Base-by-base conservation (phyloP, 2,797 vertebrate species). In the Gymnoscopelus braueri region DNA sequence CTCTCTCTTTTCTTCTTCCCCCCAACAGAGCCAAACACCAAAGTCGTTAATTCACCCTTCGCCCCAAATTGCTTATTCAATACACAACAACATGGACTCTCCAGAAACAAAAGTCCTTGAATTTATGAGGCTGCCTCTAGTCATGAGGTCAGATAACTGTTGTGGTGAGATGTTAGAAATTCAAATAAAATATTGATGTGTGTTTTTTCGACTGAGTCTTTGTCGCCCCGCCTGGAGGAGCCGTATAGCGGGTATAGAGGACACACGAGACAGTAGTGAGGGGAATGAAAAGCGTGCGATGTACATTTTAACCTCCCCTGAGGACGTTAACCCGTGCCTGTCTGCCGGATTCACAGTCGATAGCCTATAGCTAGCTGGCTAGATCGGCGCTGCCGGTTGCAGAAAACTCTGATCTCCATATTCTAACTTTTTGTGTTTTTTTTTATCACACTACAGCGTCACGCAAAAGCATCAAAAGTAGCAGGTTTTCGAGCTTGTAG, bases 111-210 rank as follows among this genome's bases (percentile, higher is more conserved):
- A 97, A 97, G 95, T 95, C 96, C 94, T 95, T 95, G 95, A 96
- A 96, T 98, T 97, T 97, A 96, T 95, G 94, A 95, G 94, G 92
- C 94, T 95, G 92, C 92, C 93, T 92, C 83, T 83, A 97, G 95
- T 96, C 95, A 95, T 93, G 94, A 95, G 96, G 96, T 96, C 96
- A 96, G 96, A 96, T 96, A 96, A 96, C 95, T 95, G 96, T 97
- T 96, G 96, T 96, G 95, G 94, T 94, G 94, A 56, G 94, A 96
- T 96, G 95, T 91, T 95, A 95, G 95, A 96, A 97, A 98, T 96
- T 94, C 95, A 95, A 96, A 97, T 97, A 96, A 96, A 97, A 96
- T 97, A 96, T 96, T 95, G 95, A 96, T 95, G 94, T 94, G 93
- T 95, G 81, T 88, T 88, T 96, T 88, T 96, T 95, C 92, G 88